Percentiles rank a stretch among this genome's conserved stretches.
Conservation (phyloP, 2,113 vertebrate genomes). For the Scomber colias region DNA sequence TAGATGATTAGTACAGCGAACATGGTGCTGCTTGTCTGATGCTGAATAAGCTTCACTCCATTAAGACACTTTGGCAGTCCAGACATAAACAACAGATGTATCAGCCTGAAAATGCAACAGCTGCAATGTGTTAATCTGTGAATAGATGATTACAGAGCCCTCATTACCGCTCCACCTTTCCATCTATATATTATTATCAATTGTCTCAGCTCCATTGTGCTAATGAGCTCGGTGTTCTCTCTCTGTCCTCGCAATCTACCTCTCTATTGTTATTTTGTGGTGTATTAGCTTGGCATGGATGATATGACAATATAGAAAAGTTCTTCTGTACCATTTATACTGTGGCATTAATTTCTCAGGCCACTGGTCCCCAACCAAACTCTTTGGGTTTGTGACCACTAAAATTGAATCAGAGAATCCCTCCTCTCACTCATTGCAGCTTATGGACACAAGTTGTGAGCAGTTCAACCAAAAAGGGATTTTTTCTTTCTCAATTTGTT, state of each 20-base stretch:
- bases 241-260: too few species aligned
- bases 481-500: too few species aligned
- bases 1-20: background rate
- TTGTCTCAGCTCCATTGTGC: background rate
- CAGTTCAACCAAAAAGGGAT: too few species aligned
- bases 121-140: background rate
- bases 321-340: too few species aligned
- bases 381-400: too few species aligned
- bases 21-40: background rate
- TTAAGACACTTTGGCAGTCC: conserved; percentile 24
- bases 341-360: background rate
- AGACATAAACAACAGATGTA: background rate
- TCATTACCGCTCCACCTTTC: background rate
- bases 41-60: background rate
- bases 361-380: too few species aligned
- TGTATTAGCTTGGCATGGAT: background rate
- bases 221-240: background rate
- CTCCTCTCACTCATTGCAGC: too few species aligned
- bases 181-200: background rate
- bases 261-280: background rate
- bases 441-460: too few species aligned
- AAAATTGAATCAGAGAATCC: too few species aligned
- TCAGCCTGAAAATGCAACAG: too few species aligned
- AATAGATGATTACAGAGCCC: conserved; percentile 8
- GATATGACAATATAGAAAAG: too few species aligned